These are phyloP conservation scores for Mongoloraphidia duomilia DNA, from an alignment of 2,888 invertebrate species.

Conservation along the genomic window DNA sequence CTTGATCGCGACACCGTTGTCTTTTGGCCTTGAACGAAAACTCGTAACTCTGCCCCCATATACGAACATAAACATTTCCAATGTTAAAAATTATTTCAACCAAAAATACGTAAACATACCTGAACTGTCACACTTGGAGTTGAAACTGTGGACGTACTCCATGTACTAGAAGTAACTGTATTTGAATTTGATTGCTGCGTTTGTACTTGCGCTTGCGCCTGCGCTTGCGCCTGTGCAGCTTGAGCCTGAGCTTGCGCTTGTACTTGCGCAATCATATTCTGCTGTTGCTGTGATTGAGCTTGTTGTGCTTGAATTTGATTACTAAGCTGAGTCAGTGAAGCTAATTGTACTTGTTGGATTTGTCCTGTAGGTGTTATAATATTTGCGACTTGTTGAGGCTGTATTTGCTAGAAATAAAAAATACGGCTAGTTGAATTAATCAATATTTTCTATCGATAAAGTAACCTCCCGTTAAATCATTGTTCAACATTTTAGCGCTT, in stretches of 20 bases:
- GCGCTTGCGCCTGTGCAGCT: conserved; percentile 23
- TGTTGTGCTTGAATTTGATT: conserved; percentile 25
- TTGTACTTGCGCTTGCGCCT: conserved; percentile 21
- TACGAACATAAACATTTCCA: too few species aligned
- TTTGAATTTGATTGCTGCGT: conserved; percentile 24
- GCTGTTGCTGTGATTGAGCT: conserved; percentile 15
- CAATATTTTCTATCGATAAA: neutral
- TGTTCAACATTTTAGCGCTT: too few species aligned
- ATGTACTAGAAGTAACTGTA: conserved; percentile 19
- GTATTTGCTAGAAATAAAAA: conserved; percentile 19
- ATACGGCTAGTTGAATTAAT: neutral
- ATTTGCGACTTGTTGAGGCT: conserved; percentile 59
- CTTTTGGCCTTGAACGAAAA: too few species aligned
- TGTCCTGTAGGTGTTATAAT: conserved; percentile 80
- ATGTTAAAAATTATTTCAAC: conserved; percentile 10
- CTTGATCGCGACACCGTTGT: too few species aligned
- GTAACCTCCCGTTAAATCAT: too few species aligned
- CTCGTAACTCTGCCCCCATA: too few species aligned
- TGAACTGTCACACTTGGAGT: conserved; percentile 28
- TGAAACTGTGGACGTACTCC: conserved; percentile 26
- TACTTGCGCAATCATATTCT: conserved; percentile 12
- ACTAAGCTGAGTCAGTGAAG: conserved; percentile 39
- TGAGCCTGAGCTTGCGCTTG: conserved; percentile 18
- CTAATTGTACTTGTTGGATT: conserved; percentile 78
- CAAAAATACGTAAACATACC: conserved; percentile 24